Conservation (phyloP, 2,888 invertebrate genomes). For the Ormyrus pomaceus region DNA sequence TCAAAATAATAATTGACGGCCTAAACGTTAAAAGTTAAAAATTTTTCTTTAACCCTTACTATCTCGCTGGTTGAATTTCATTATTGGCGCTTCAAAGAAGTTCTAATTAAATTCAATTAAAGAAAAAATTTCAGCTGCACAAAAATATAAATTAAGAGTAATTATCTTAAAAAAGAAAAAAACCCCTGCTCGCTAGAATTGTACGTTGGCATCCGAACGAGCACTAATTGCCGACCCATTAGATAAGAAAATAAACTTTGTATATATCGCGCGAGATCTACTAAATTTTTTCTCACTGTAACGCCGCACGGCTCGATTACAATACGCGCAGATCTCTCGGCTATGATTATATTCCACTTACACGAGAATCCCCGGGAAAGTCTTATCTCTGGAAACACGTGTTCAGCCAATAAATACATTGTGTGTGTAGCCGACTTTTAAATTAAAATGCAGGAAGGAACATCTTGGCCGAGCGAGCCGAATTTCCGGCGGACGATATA, state of each 20-base stretch:
- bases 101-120: no score
- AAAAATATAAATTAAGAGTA: no score
- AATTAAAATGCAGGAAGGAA: constrained; percentile 30
- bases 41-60: no score
- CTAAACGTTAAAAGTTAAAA: no score
- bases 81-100: no score
- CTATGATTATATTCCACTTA: constrained; percentile 19
- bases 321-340: constrained; percentile 13
- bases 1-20: no score
- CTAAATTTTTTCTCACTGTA: constrained; percentile 19
- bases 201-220: not conserved
- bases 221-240: constrained; percentile 32
- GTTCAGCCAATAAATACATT: constrained; percentile 46
- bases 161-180: not conserved
- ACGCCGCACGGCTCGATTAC: not conserved
- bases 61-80: no score
- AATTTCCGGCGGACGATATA: constrained; percentile 19
- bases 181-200: not conserved
- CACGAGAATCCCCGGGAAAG: constrained; percentile 30
- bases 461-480: not conserved
- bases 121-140: no score
- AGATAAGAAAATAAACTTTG: constrained; percentile 16
- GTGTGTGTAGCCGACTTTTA: not conserved
- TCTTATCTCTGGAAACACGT: constrained; percentile 42
- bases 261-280: constrained; percentile 12